Conservation (phyloP, 2,113 vertebrate genomes). For the zebrafish (Danio rerio) region GRCz12tu NC_133187.1:47160501-47161000, state of each 20-base stretch:
- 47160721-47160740: constrained; percentile 62
- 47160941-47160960: constrained; percentile 49
- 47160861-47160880: constrained; percentile 48
- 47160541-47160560: not conserved
- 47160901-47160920: constrained; percentile 56
- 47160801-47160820: constrained; percentile 59
- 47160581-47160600: constrained; percentile 25
- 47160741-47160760: constrained; percentile 76
- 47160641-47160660: not conserved
- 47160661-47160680: constrained; percentile 63
- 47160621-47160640: constrained; percentile 18
- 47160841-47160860: no score
- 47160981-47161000: constrained; percentile 56
- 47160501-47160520: not conserved
- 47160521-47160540: not conserved
- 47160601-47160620: constrained; percentile 15
- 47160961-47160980: constrained; percentile 53
- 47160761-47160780: constrained; percentile 61
- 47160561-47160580: constrained; percentile 10
- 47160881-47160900: constrained; percentile 46
- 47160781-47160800: constrained; percentile 62
- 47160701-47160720: not conserved
- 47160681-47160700: constrained; percentile 64
- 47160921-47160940: constrained; percentile 65
- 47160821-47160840: not conserved